Conservation (phyloP, 2,113 vertebrate genomes). For the Hemicordylus capensis region DNA sequence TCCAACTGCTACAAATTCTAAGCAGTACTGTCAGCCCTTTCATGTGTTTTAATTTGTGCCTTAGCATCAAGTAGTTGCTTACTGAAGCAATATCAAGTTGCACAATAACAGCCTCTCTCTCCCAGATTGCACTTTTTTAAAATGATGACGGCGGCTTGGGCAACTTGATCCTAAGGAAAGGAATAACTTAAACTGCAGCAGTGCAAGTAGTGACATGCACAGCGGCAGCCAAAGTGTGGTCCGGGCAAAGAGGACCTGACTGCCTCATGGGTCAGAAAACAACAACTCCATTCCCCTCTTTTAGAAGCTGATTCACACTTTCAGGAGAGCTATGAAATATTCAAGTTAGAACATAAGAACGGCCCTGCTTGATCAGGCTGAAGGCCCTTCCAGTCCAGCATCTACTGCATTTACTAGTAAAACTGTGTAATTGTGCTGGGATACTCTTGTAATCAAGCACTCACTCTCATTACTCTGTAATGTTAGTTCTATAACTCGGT, state of each 20-base stretch:
- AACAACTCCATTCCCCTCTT: neutral
- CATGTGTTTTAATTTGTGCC: neutral
- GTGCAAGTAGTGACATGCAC: neutral
- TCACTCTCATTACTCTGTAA: neutral
- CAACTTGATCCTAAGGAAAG: neutral
- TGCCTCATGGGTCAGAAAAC: neutral
- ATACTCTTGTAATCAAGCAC: neutral
- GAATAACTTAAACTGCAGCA: neutral
- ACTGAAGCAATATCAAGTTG: neutral
- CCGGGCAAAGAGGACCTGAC: neutral
- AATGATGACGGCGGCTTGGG: neutral
- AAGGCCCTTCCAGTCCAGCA: no score
- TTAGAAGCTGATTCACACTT: neutral
- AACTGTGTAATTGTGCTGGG: neutral
- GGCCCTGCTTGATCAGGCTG: no score
- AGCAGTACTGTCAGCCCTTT: neutral
- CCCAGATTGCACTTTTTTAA: neutral
- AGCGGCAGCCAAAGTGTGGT: neutral
- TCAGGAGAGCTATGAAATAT: no score
- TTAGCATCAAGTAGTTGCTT: neutral
- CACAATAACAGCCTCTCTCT: neutral
- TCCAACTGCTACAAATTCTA: neutral
- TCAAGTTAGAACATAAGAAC: no score
- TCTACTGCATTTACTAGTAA: neutral
- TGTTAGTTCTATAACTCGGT: conserved; percentile 18